Evolutionary conservation across 2,888 invertebrate species (phyloP).

Genomic region (Zootermopsis nevadensis): DNA sequence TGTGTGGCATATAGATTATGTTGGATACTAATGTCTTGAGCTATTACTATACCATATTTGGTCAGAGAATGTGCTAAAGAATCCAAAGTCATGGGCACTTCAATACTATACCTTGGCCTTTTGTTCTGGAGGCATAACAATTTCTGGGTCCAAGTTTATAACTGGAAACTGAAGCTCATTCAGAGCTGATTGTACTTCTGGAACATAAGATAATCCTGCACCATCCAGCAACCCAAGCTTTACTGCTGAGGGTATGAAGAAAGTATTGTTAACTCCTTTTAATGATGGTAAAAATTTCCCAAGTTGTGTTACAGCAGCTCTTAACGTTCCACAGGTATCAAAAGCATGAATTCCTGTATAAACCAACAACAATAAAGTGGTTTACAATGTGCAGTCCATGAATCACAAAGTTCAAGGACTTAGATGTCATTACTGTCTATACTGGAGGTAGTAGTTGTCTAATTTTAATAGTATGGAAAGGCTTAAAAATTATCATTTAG

Average conservation of each 20-base stretch:
- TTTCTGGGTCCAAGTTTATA: conserved; percentile 43
- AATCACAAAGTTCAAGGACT: too few relatives aligned
- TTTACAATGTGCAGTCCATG: too few relatives aligned
- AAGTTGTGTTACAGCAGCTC: conserved; percentile 48
- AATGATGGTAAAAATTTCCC: conserved; percentile 49
- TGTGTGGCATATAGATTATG: too few relatives aligned
- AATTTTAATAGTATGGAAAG: too few relatives aligned
- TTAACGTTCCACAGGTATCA: conserved; percentile 49
- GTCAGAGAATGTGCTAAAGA: too few relatives aligned
- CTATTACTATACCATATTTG: too few relatives aligned
- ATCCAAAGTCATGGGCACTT: too few relatives aligned
- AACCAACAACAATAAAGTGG: too few relatives aligned
- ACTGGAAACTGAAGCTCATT: conserved; percentile 46
- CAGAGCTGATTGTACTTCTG: conserved; percentile 46
- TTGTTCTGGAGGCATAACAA: conserved; percentile 51
- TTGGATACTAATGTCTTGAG: too few relatives aligned
- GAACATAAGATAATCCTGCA: conserved; percentile 43
- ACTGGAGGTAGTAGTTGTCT: too few relatives aligned
- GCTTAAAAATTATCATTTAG: too few relatives aligned
- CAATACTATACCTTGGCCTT: conserved; percentile 53
- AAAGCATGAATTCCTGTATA: conserved; percentile 45
- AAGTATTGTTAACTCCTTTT: conserved; percentile 36
- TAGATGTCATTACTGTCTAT: too few relatives aligned
- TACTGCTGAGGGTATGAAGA: conserved; percentile 30
- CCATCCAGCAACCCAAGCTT: conserved; percentile 50